Conservation (phyloP, 2,888 invertebrate species). For the Melanophora roralis region DNA sequence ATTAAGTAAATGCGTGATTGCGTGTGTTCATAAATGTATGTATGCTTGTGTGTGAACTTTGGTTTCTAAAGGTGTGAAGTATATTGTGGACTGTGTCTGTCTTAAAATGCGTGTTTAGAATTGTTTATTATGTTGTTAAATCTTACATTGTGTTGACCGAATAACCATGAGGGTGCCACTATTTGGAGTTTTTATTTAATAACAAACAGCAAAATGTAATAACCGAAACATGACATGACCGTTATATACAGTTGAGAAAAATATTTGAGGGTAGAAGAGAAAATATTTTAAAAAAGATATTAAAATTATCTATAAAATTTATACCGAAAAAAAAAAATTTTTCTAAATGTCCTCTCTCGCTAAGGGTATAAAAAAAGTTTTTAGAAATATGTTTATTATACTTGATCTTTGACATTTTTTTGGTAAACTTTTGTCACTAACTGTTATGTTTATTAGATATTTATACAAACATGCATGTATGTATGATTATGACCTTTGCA, state of each 20-base stretch:
- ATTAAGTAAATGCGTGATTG: background rate
- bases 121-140: constrained; percentile 55
- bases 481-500: background rate
- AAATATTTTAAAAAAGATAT: no score
- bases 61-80: constrained; percentile 33
- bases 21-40: background rate
- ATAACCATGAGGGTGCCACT: constrained; percentile 52
- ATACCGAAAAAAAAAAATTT: no score
- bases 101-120: constrained; percentile 52
- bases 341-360: no score
- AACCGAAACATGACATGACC: background rate
- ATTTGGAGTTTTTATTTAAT: constrained; percentile 48
- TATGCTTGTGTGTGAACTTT: background rate
- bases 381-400: no score
- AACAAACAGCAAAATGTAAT: constrained; percentile 29
- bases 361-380: no score
- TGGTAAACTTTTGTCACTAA: background rate
- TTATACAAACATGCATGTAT: background rate
- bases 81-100: constrained; percentile 43
- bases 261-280: background rate
- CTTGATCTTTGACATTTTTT: no score
- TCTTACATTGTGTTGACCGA: constrained; percentile 56
- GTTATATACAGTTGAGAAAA: background rate
- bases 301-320: no score
- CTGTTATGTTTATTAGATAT: background rate